Percentiles rank a stretch among this genome's conserved stretches.
These are phyloP conservation scores for Prunella strophiata DNA, from an alignment of 2,797 vertebrate genomes.

Conservation along the genomic window DNA sequence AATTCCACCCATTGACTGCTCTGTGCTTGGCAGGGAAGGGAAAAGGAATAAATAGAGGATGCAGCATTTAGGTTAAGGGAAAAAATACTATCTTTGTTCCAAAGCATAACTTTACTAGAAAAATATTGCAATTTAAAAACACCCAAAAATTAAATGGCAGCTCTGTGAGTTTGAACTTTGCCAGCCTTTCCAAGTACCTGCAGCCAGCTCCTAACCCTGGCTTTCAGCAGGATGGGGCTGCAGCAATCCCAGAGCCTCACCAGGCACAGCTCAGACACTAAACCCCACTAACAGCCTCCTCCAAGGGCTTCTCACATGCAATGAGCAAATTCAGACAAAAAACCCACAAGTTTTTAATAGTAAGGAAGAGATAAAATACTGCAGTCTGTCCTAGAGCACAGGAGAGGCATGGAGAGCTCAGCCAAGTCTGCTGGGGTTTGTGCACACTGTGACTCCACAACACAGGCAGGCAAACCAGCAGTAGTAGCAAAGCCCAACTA, in stretches of 20 bases:
- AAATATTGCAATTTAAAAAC: background rate
- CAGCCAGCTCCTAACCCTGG: background rate
- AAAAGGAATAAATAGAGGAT: slow-evolving; percentile 34
- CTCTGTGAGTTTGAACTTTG: background rate
- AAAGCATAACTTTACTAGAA: background rate
- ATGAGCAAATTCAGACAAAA: background rate
- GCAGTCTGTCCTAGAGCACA: background rate
- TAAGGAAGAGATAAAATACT: background rate
- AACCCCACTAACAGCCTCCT: background rate
- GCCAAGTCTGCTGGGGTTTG: background rate
- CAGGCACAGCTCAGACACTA: background rate
- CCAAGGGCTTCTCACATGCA: background rate
- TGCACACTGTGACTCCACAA: background rate
- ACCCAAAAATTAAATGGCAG: background rate
- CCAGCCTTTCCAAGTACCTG: background rate
- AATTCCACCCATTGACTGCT: slow-evolving; percentile 55
- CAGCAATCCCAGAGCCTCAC: background rate
- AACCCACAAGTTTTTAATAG: background rate
- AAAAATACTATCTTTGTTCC: background rate
- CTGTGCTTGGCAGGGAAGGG: slow-evolving; percentile 10
- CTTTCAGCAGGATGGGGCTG: background rate
- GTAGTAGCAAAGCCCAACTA: background rate
- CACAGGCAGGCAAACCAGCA: background rate
- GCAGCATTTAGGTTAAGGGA: background rate
- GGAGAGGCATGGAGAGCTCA: background rate